phyloP scores from a whole-genome alignment of 2,797 vertebrate species.

The Cynopterus sphinx region DNA sequence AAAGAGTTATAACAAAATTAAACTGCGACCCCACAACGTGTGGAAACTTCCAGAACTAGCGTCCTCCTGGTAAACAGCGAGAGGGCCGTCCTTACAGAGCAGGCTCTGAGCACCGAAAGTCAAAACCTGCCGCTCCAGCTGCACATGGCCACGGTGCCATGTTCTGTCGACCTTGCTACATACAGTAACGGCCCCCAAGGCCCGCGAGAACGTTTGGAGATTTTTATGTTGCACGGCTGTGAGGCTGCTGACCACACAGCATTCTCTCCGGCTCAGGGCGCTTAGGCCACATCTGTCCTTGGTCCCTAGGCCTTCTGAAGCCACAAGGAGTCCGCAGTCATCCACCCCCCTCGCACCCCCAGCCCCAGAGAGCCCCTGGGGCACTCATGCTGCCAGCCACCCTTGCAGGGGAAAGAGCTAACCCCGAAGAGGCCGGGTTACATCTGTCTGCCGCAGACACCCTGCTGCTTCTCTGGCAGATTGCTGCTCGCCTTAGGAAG shows the following conservation, averaged over 20 bases:
- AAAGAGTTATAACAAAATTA: slow-evolving; percentile 71
- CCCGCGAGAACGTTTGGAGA: neutral
- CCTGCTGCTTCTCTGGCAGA: neutral
- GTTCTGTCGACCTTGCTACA: neutral
- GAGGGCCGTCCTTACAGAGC: neutral
- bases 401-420: neutral
- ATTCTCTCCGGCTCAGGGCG: neutral
- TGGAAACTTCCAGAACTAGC: slow-evolving; percentile 70
- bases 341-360: neutral
- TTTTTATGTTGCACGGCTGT: neutral
- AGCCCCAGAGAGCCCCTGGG: neutral
- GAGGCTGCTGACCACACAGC: slow-evolving; percentile 38
- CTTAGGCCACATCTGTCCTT: slow-evolving; percentile 26
- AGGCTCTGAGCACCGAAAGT: neutral
- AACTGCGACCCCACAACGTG: slow-evolving; percentile 54
- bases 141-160: neutral
- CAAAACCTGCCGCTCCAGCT: neutral
- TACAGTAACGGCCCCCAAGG: neutral
- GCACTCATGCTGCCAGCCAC: neutral
- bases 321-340: neutral
- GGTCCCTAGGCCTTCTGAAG: neutral
- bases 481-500: slow-evolving; percentile 11
- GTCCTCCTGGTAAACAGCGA: slow-evolving; percentile 18
- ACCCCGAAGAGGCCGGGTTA: slow-evolving; percentile 57
- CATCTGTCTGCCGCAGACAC: neutral